phyloP scores from a whole-genome alignment of 2,797 vertebrate genomes.

The Sparidentex hasta region DNA sequence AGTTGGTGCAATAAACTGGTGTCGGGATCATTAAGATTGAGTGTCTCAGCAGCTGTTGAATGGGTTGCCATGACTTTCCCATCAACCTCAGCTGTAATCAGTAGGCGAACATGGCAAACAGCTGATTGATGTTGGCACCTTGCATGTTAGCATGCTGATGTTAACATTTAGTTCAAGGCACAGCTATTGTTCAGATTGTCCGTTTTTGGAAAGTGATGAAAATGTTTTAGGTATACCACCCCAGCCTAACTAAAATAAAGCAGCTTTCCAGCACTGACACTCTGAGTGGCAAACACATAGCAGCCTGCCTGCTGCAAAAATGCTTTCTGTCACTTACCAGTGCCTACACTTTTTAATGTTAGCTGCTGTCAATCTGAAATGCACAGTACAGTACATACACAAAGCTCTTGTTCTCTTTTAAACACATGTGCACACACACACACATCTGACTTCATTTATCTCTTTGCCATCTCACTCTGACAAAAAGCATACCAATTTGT shows the following conservation, averaged over 20 bases:
- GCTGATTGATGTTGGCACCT: too few species aligned
- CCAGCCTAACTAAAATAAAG: background rate
- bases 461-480: background rate
- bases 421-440: background rate
- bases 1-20: background rate
- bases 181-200: background rate
- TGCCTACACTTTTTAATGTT: conserved; percentile 42
- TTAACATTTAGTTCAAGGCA: background rate
- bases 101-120: too few species aligned
- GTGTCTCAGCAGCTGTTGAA: background rate
- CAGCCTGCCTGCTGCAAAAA: conserved; percentile 14
- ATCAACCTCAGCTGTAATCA: too few species aligned
- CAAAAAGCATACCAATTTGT: background rate
- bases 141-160: background rate
- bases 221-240: conserved; percentile 24
- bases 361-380: conserved; percentile 34
- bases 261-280: conserved; percentile 11
- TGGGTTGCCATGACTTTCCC: background rate
- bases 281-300: background rate
- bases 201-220: background rate
- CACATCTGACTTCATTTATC: background rate
- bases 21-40: background rate
- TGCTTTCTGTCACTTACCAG: conserved; percentile 23
- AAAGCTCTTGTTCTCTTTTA: background rate
- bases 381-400: background rate